A percentile compares a stretch with the other conserved stretches of the same genome.
These are phyloP conservation scores for Thalassophryne amazonica DNA, from an alignment of 2,797 vertebrate species.

Conservation along the genomic window DNA sequence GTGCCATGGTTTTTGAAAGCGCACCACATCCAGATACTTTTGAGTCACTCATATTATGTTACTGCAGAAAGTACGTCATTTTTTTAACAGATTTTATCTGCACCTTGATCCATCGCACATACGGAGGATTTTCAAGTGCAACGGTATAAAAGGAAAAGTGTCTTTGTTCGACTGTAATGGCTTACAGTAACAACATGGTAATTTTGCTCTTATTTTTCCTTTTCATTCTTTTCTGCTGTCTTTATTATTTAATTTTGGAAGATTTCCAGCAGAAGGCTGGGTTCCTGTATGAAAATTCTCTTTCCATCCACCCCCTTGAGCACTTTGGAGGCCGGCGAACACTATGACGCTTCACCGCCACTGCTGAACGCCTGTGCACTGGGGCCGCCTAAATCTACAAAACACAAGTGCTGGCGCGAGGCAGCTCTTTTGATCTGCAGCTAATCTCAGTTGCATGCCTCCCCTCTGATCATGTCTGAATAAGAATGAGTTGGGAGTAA, in stretches of 20 bases:
- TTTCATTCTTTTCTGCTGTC: slow-evolving; percentile 47
- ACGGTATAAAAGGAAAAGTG: slow-evolving; percentile 36
- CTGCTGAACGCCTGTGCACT: slow-evolving; percentile 52
- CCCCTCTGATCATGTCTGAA: slow-evolving; percentile 82
- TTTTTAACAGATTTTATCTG: slow-evolving; percentile 67
- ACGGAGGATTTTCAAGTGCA: slow-evolving; percentile 57
- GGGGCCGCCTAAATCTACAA: slow-evolving; percentile 74
- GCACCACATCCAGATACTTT: slow-evolving; percentile 58
- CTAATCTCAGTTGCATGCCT: slow-evolving; percentile 82
- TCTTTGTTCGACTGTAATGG: slow-evolving; percentile 51
- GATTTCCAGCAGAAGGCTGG: slow-evolving; percentile 51
- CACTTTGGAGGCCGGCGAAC: slow-evolving; percentile 58
- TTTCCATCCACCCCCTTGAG: slow-evolving; percentile 59
- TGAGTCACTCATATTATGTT: slow-evolving; percentile 52
- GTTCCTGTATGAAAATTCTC: slow-evolving; percentile 54
- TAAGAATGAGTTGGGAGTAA: slow-evolving; percentile 79
- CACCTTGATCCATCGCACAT: slow-evolving; percentile 59
- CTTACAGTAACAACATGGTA: slow-evolving; percentile 40
- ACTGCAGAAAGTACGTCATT: slow-evolving; percentile 61
- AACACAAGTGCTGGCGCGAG: slow-evolving; percentile 74
- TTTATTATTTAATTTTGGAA: slow-evolving; percentile 64
- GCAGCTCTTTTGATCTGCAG: slow-evolving; percentile 78
- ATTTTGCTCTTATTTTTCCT: slow-evolving; percentile 35
- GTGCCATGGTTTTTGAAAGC: slow-evolving; percentile 65
- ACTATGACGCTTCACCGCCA: slow-evolving; percentile 59